Evolutionary conservation across 2,113 vertebrate genomes (phyloP), one percentile per base, ranked within the genome.

Genomic region (Otis tarda): DNA sequence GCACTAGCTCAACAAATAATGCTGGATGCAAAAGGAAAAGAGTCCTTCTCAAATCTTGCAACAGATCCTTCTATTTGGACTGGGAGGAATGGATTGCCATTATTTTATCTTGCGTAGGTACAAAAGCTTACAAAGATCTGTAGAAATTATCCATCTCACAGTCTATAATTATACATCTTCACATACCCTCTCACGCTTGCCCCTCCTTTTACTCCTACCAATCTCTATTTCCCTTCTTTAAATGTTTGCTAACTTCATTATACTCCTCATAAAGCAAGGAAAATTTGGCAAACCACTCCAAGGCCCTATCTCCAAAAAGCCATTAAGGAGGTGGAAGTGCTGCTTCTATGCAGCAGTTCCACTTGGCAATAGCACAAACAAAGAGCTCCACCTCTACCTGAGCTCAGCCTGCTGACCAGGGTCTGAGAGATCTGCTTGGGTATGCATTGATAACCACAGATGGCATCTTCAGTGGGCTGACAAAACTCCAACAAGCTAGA

Each of bases 401-500:
- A 69, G 21, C 53, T 64, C 37, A 30, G 14, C 14, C 21, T 64
- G 37, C 9, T 50, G 49, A 75, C n/a, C 50, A 56, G 23, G 22
- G 83, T 17, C 67, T 33, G 33, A 59, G 67, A 82, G 9, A 83
- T 15, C 30, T 70, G 20, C 27, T 47, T 21, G 7, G 25, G 4
- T 59, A 14, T 53, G 47, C 18, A 35, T 3, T 55, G 49, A 68
- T 22, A 43, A 23, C 9, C 45, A 39, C 6, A 24, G 39, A 60
- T 4, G 12, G 31, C 25, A 43, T 18, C 19, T 25, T 64, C 74
- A 41, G 74, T 1, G 24, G 9, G 27, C 31, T 69, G n/a, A 64
- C 9, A 71, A 65, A 78, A 52, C 22, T 35, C 20, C 0, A 0
- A 7, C 0, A 0, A 78, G 14, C 35, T 56, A 35, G 12, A 19